Evolutionary conservation across 2,113 vertebrate species (phyloP), one percentile per base, ranked within the genome.

Genomic region (Spea multiplicata): DNA sequence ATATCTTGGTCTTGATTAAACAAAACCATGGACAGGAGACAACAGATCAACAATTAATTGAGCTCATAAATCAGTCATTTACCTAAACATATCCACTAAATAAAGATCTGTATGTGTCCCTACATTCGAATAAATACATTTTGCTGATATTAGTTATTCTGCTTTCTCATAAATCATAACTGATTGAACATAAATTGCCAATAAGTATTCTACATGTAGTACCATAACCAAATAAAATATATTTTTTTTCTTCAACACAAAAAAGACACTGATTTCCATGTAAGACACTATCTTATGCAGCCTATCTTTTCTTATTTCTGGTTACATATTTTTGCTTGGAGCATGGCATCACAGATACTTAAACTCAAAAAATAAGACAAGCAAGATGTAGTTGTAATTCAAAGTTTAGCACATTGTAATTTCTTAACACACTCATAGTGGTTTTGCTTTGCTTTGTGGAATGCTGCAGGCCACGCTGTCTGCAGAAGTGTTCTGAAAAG

Each of bases 391-490:
- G 49, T 49, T 66, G 45, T 79, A 73, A 79, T 53, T 79, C 77
- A 73, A 57, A 57, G 17, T 55, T 71, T 53, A 71, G 49, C 50
- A 30, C 44, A 14, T 6, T 61, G 16, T 65, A 4, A 8, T 13
- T 53, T 55, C 10, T 66, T 73, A 72, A 67, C 70, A 79, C 50
- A 46, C 66, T 73, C 69, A 17, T 67, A 57, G 62, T 47, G 45
- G 3, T 6, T 53, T 12, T 8, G 48, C 62, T 65, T 72, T 64
- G 57, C 69, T 78, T 45, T 44, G 71, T 30, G 59, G 30, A 52
- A 48, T 5, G 70, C 77, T 67, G 77, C 64, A 73, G 77, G 77
- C 70, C 71, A 44, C 62, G 4, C 48, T 67, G 62, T 73, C 70
- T 59, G 44, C 46, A 16, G 64, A 72, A 64, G 52, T 16, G 46